Conservation (phyloP, 1,140 invertebrate species). For the Drosophila guanche region DNA sequence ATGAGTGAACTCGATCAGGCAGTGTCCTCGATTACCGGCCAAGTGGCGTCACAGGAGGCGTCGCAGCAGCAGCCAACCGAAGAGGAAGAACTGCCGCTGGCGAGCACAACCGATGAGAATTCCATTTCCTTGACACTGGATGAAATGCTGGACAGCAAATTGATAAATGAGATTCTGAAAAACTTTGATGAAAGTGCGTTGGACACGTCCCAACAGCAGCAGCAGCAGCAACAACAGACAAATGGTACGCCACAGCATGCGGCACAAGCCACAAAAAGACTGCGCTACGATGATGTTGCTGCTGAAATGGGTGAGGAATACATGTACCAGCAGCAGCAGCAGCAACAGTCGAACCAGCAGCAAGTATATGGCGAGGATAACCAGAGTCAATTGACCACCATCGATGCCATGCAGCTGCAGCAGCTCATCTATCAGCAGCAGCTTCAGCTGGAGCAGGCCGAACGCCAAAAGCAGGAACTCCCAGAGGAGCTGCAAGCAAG, state of each 20-base stretch:
- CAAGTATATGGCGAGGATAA: slow-evolving; percentile 53
- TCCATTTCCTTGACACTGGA: slow-evolving; percentile 76
- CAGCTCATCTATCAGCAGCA: slow-evolving; percentile 75
- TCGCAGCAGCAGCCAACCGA: slow-evolving; percentile 30
- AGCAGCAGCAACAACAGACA: slow-evolving; percentile 28
- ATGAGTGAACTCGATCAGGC: slow-evolving; percentile 75
- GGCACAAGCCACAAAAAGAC: slow-evolving; percentile 55
- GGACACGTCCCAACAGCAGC: slow-evolving; percentile 55
- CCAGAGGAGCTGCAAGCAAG: slow-evolving; percentile 28
- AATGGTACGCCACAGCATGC: slow-evolving; percentile 38
- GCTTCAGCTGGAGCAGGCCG: slow-evolving; percentile 63
- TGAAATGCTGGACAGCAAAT: slow-evolving; percentile 78
- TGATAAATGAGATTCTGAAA: slow-evolving; percentile 77
- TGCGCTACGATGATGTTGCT: slow-evolving; percentile 69
- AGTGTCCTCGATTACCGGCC: slow-evolving; percentile 71
- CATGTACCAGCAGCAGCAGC: slow-evolving; percentile 55
- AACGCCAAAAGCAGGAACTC: slow-evolving; percentile 60
- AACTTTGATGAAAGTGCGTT: slow-evolving; percentile 77
- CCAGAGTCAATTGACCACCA: slow-evolving; percentile 58
- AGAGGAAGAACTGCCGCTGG: slow-evolving; percentile 68
- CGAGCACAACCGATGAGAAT: slow-evolving; percentile 74
- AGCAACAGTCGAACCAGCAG: slow-evolving; percentile 29
- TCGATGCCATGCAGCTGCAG: slow-evolving; percentile 75
- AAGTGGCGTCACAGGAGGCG: slow-evolving; percentile 11
- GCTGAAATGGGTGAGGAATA: slow-evolving; percentile 44